Percentiles rank a stretch among this genome's conserved stretches.
Conservation (phyloP, 1,140 invertebrate genomes). For the Monochamus saltuarius region DNA sequence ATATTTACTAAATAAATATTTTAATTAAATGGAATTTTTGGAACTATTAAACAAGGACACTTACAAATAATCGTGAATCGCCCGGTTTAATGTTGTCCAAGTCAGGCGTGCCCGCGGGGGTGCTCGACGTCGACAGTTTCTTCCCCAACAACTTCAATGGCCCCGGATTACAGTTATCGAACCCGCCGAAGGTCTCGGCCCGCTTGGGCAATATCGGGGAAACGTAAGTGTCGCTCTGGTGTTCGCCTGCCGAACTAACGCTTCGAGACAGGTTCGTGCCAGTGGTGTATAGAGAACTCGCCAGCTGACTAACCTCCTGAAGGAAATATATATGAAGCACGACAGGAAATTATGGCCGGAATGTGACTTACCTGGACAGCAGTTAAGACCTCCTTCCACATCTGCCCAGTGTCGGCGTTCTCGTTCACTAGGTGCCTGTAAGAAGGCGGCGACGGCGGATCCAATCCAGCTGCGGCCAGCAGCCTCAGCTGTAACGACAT, state of each 20-base stretch:
- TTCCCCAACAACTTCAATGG: slow-evolving; percentile 47
- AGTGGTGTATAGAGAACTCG: slow-evolving; percentile 68
- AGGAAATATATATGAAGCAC: slow-evolving; percentile 29
- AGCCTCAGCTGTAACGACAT: slow-evolving; percentile 79
- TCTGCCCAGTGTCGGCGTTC: slow-evolving; percentile 62
- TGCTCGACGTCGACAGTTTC: slow-evolving; percentile 42
- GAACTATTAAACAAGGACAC: no score
- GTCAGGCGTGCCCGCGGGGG: slow-evolving; percentile 45
- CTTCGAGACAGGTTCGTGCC: slow-evolving; percentile 81
- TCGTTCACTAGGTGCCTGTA: slow-evolving; percentile 62
- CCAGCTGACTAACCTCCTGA: slow-evolving; percentile 70
- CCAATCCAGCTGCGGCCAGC: slow-evolving; percentile 64
- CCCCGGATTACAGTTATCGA: slow-evolving; percentile 69
- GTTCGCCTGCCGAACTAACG: slow-evolving; percentile 88
- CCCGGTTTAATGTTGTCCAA: slow-evolving; percentile 48
- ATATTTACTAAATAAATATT: no score
- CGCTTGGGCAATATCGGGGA: slow-evolving; percentile 83
- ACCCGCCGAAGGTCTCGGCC: slow-evolving; percentile 93
- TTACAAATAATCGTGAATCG: slow-evolving; percentile 49
- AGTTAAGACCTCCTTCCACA: slow-evolving; percentile 70
- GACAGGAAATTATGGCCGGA: no score
- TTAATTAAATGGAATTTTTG: no score
- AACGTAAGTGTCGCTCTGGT: slow-evolving; percentile 78
- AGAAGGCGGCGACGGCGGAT: slow-evolving; percentile 56
- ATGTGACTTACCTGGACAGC: slow-evolving; percentile 69